Evolutionary conservation across 2,797 vertebrate species (phyloP).

Genomic region (Paguma larvata): DNA sequence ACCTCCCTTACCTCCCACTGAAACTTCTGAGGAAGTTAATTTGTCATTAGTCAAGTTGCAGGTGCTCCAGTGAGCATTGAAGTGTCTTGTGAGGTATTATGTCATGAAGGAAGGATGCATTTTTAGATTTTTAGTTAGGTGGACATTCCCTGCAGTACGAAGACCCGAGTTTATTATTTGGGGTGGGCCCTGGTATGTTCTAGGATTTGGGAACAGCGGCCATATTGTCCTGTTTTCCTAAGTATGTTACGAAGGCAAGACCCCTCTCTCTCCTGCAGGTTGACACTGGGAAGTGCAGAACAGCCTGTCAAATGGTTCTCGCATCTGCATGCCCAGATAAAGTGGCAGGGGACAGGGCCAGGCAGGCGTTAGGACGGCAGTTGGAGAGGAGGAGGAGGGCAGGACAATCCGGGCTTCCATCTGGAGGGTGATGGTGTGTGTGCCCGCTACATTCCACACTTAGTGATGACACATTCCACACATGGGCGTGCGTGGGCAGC

Average conservation of each 20-base stretch:
- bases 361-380: too few species aligned
- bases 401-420: background rate
- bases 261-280: background rate
- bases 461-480: background rate
- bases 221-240: background rate
- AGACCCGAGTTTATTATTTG: background rate
- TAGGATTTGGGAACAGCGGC: background rate
- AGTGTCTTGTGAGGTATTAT: background rate
- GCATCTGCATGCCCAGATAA: background rate
- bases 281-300: background rate
- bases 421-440: fast-evolving
- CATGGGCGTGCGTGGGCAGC: fast-evolving
- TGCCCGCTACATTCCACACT: background rate
- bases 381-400: background rate
- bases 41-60: background rate
- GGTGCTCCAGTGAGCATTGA: background rate
- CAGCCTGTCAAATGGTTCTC: background rate
- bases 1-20: background rate
- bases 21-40: background rate
- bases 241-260: background rate
- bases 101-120: background rate
- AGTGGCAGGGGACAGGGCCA: fast-evolving
- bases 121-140: background rate
- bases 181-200: background rate
- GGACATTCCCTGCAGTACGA: background rate